Evolutionary conservation across 2,888 invertebrate species (phyloP), one percentile per base, ranked within the genome.

Genomic region (Amiota mariae): DNA sequence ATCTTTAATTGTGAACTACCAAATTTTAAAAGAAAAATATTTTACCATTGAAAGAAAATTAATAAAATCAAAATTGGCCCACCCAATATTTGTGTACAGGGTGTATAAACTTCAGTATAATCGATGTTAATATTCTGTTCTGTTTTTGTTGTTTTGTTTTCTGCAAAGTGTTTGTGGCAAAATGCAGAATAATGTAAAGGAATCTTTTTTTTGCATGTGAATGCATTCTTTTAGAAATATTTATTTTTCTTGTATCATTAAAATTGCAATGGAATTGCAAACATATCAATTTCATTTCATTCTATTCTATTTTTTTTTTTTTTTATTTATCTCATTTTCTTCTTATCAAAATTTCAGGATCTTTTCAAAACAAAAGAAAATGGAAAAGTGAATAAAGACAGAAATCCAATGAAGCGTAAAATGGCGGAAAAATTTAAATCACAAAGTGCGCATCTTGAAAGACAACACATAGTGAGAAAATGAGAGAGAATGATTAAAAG

Each of bases 361-460:
- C 36, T 36, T 36, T 36, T 36, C 36, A 36, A 36, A 36, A 36
- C 36, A 51, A 59, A 59, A 59, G 57, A 18, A 20, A 59, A 18
- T 20, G 6, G 36, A 18, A 59, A 59, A 59, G 18, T 59, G 54
- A n/a, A 11, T 12, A 51, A 59, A 59, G 18, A 59, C 1, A 59
- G 57, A 18, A 59, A 59, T 59, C 10, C 57, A 20, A 11, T 59
- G 18, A 59, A 20, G 57, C 57, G 8, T 59, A n/a, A 18, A 18
- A 59, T 18, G 57, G 18, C 57, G 11, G 15, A 20, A n/a, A 59
- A 59, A 20, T 11, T 11, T 9, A 59, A 59, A 59, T 59, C 57
- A 18, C 57, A 59, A 59, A 59, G 57, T 59, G 57, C 57, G 20
- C 57, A 59, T 59, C 57, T 59, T 18, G 1, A 59, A 18, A 20